Percentiles rank a stretch among this genome's conserved stretches.
Conservation (phyloP, 2,797 vertebrate genomes). For the Botia almorhae region DNA sequence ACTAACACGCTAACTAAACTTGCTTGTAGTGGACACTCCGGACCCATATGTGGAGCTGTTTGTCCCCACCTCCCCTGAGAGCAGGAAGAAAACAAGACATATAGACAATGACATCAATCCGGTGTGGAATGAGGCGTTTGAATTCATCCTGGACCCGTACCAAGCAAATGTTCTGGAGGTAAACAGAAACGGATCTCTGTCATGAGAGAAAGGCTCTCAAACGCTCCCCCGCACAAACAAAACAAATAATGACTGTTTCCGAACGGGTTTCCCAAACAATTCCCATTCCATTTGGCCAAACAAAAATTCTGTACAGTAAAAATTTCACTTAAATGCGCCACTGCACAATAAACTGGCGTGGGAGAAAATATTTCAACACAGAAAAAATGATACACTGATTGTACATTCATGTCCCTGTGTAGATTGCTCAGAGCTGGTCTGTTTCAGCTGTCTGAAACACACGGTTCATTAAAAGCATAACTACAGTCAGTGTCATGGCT, state of each 20-base stretch:
- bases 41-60: slow-evolving; percentile 96
- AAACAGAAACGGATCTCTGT: slow-evolving; percentile 36
- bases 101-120: slow-evolving; percentile 95
- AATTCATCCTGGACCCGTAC: slow-evolving; percentile 94
- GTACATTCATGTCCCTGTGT: neutral
- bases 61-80: slow-evolving; percentile 91
- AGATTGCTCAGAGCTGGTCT: neutral
- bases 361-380: neutral
- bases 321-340: too few species aligned
- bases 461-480: neutral
- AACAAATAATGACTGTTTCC: neutral
- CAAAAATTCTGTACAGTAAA: too few species aligned
- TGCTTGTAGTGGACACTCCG: slow-evolving; percentile 90
- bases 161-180: slow-evolving; percentile 93
- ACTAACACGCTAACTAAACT: slow-evolving; percentile 23
- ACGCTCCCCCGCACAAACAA: neutral
- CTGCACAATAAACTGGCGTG: neutral
- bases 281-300: neutral
- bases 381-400: neutral
- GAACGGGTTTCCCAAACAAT: neutral
- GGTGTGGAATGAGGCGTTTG: slow-evolving; percentile 92
- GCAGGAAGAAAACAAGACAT: slow-evolving; percentile 92
- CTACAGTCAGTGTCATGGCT: neutral
- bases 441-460: neutral
- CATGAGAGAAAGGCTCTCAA: neutral